phyloP scores from a whole-genome alignment of 2,888 invertebrate genomes.

The Clivina fossor region DNA sequence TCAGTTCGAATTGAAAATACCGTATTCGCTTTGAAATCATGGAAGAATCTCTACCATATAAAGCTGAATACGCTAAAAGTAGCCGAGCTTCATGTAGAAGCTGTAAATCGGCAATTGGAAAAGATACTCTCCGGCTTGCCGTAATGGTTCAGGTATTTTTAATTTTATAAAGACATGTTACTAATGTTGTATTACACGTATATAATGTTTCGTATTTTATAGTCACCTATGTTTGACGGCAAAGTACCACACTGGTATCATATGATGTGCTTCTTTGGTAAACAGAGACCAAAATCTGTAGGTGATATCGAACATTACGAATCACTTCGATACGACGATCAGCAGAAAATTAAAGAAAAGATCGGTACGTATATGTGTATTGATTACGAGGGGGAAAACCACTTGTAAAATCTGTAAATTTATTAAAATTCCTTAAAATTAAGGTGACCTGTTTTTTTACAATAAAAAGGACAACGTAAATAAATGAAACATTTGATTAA shows the following conservation, averaged over 20 bases:
- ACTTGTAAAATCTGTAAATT: too few species aligned
- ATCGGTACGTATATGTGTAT: constrained; percentile 65
- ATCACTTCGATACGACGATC: constrained; percentile 79
- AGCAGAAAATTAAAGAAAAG: constrained; percentile 70
- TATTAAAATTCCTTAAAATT: too few species aligned
- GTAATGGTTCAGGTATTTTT: constrained; percentile 81
- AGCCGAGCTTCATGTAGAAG: constrained; percentile 79
- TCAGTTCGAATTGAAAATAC: too few species aligned
- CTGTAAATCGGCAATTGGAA: constrained; percentile 76
- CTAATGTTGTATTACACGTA: background rate
- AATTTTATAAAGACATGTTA: constrained; percentile 9
- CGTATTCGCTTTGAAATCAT: too few species aligned
- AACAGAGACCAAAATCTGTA: constrained; percentile 71
- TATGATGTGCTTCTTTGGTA: constrained; percentile 80
- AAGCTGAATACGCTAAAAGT: constrained; percentile 88
- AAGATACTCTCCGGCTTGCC: constrained; percentile 77
- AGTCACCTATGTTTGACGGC: constrained; percentile 88
- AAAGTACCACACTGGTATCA: constrained; percentile 89
- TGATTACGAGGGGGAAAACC: too few species aligned
- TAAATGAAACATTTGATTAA: too few species aligned
- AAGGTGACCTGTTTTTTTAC: too few species aligned
- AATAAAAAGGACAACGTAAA: too few species aligned
- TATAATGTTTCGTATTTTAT: constrained; percentile 46
- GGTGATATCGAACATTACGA: constrained; percentile 82
- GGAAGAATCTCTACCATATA: constrained; percentile 70